Percentiles rank a stretch among this genome's conserved stretches.
Evolutionary conservation across 2,113 vertebrate species (phyloP).

Genomic region (Cyphomyrus discorhynchus): DNA sequence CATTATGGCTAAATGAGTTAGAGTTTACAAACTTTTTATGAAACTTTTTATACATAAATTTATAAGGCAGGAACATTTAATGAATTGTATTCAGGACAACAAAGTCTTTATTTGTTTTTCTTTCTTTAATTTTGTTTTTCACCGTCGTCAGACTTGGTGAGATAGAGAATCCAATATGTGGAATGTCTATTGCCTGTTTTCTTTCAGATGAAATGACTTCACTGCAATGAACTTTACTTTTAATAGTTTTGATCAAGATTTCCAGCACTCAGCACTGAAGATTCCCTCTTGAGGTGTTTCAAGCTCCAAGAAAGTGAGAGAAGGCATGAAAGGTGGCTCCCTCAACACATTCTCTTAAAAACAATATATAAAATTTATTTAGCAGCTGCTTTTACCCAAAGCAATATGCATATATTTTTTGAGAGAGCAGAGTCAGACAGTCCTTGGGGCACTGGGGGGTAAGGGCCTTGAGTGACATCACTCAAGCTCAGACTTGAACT

Average conservation of each 20-base stretch:
- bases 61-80: conserved; percentile 37
- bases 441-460: background rate
- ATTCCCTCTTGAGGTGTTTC: background rate
- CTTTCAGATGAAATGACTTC: conserved; percentile 24
- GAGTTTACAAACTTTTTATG: conserved; percentile 76
- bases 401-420: background rate
- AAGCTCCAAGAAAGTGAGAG: background rate
- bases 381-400: background rate
- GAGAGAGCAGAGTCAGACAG: background rate
- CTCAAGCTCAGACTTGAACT: background rate
- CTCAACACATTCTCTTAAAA: background rate
- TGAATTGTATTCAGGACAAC: conserved; percentile 37
- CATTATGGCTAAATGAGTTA: conserved; percentile 68
- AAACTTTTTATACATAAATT: conserved; percentile 56
- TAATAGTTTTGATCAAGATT: conserved; percentile 25
- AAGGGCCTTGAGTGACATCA: background rate
- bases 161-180: conserved; percentile 23
- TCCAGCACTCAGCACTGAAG: background rate
- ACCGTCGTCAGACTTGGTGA: conserved; percentile 8
- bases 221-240: conserved; percentile 19
- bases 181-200: conserved; percentile 20
- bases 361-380: background rate
- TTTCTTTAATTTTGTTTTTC: conserved; percentile 15
- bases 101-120: conserved; percentile 26
- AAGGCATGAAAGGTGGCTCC: background rate